These are phyloP conservation scores for Pentamera pediparva DNA, from an alignment of 53 echinoderm and acorn worm species.

Conservation along the genomic window DNA sequence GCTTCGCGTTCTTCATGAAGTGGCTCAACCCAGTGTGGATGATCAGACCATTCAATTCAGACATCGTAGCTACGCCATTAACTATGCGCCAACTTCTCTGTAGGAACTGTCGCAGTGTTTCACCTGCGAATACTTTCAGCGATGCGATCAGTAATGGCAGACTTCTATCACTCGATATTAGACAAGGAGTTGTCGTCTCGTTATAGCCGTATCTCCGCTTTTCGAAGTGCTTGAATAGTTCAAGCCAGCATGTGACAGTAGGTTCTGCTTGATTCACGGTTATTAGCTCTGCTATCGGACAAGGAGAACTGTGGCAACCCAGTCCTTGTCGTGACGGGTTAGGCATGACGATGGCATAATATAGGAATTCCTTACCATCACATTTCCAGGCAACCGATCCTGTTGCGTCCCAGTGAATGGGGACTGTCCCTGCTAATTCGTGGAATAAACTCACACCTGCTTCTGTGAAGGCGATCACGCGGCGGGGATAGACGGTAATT, in stretches of 20 bases:
- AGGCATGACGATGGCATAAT: not conserved
- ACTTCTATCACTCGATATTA: not conserved
- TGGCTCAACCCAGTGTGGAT: not conserved
- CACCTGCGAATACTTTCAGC: not conserved
- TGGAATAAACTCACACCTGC: conserved; percentile 6
- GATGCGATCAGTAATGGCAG: not conserved
- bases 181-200: not conserved
- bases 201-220: not conserved
- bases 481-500: not conserved
- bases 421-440: not conserved
- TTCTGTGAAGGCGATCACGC: not conserved
- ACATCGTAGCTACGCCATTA: not conserved
- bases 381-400: conserved; percentile 13
- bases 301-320: not conserved
- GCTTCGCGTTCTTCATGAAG: conserved; percentile 11
- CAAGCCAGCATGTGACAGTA: not conserved
- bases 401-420: conserved; percentile 14
- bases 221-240: not conserved
- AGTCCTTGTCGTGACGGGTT: not conserved
- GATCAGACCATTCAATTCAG: not conserved
- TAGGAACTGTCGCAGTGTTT: not conserved
- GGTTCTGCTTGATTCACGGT: not conserved
- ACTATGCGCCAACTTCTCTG: not conserved
- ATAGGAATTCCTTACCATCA: not conserved
- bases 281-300: not conserved